Evolutionary conservation across 2,113 vertebrate genomes (phyloP), one percentile per base, ranked within the genome.

Genomic region (Archilochus colubris): DNA sequence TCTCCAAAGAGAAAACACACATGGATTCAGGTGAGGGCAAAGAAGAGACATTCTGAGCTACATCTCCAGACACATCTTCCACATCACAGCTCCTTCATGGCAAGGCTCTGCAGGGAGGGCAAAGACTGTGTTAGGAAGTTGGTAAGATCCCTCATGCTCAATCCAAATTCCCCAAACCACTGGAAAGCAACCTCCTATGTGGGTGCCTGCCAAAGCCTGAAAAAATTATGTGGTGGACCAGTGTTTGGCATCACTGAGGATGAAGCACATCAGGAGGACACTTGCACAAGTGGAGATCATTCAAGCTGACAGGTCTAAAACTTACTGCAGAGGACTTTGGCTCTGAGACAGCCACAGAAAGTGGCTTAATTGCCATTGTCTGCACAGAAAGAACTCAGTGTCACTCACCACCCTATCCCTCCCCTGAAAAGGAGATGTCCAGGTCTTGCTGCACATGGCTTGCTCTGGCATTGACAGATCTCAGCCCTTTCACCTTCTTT

Each of bases 261-360:
- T 46, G 40, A 40, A 46, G 33, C 78, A 62, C 23, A 2, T 30
- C 14, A 21, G 28, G 16, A 61, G 53, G 38, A 69, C 58, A 53
- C 59, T 24, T n/a, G 25, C 25, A 91, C 21, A 68, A 58, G 10
- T 66, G 76, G 62, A 86, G 16, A 64, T 46, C 28, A 28, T 18
- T 78, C 12, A 54, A 54, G 25, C 68, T 96, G 97, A 97, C 96
- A 97, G 96, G 68, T 85, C 86, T 81, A 90, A 97, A 98, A 73
- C 28, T 50, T 73, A 24, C 46, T 61, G 9, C 54, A 50, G 54
- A 21, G 54, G 23, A 97, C 97, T 98, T 97, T 96, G 91, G 86
- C 74, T 94, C 97, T 97, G 91, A 88, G 95, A 97, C 97, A 97
- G 95, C 94, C 76, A 77, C 83, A 80, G 85, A 96, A 95, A 91